phyloP scores from a whole-genome alignment of 2,888 invertebrate genomes.

The Microplitis manilae region DNA sequence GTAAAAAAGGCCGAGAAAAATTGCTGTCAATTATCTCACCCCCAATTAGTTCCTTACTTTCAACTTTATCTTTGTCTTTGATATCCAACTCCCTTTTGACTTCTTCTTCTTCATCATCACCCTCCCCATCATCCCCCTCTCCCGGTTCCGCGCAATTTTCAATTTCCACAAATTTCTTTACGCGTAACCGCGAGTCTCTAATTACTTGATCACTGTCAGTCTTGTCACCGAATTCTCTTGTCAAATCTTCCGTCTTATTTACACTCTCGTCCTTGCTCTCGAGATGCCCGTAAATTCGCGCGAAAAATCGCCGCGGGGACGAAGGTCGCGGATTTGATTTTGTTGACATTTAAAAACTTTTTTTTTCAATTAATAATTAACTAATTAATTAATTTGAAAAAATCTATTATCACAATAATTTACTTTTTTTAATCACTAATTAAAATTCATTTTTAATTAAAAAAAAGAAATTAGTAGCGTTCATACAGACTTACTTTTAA shows the following conservation, averaged over 20 bases:
- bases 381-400: background rate
- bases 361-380: constrained; percentile 7
- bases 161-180: constrained; percentile 11
- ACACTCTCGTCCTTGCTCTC: constrained; percentile 69
- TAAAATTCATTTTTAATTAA: no score
- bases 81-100: background rate
- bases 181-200: background rate
- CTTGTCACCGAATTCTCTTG: constrained; percentile 25
- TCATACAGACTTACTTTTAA: constrained; percentile 31
- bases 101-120: background rate
- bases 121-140: background rate
- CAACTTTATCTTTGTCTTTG: constrained; percentile 12
- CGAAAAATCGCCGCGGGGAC: constrained; percentile 86
- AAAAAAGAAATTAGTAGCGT: background rate
- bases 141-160: background rate
- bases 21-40: constrained; percentile 10
- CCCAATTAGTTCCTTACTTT: constrained; percentile 46
- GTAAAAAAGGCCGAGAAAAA: constrained; percentile 56
- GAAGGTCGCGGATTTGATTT: constrained; percentile 75
- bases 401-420: background rate
- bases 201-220: background rate
- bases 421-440: background rate
- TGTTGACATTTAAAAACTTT: constrained; percentile 54
- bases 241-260: constrained; percentile 52
- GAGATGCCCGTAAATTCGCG: constrained; percentile 85